phyloP scores from a whole-genome alignment of 1,140 invertebrate species.

The Steinernema khuongi region DNA sequence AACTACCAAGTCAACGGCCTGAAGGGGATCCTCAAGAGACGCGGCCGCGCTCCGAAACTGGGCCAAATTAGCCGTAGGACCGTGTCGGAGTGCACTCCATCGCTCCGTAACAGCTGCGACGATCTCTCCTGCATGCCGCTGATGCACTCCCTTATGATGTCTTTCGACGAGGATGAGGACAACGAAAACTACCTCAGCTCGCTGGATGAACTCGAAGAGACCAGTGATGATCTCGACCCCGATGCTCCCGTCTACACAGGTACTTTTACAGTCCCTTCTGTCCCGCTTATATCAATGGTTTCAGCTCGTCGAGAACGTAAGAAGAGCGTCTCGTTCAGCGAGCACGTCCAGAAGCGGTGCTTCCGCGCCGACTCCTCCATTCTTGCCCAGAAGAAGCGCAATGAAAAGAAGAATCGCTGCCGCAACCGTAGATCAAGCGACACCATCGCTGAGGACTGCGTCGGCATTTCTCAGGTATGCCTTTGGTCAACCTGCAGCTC shows the following conservation, averaged over 20 bases:
- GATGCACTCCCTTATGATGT: background rate
- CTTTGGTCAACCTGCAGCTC: background rate
- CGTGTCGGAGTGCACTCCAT: background rate
- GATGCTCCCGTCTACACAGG: background rate
- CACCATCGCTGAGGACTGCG: background rate
- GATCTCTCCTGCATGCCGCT: background rate
- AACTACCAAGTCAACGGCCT: background rate
- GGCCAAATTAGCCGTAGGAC: background rate
- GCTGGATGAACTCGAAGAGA: background rate
- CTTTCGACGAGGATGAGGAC: background rate
- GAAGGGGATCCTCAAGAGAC: background rate
- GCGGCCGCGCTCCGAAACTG: background rate
- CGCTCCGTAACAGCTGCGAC: background rate
- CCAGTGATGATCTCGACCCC: constrained; percentile 2
- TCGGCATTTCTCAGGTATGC: background rate
- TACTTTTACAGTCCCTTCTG: constrained; percentile 1
- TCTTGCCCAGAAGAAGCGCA: constrained; percentile 12
- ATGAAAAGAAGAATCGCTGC: constrained; percentile 18
- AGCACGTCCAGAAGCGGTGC: constrained; percentile 17
- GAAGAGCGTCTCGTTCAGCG: constrained; percentile 23
- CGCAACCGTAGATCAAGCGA: constrained; percentile 4
- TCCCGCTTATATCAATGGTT: background rate
- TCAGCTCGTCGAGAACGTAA: background rate
- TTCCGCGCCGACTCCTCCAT: constrained; percentile 18
- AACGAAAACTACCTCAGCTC: background rate